A percentile compares a stretch with the other conserved stretches of the same genome.
phyloP scores from a whole-genome alignment of 2,113 vertebrate species.

The Ptilonorhynchus violaceus region DNA sequence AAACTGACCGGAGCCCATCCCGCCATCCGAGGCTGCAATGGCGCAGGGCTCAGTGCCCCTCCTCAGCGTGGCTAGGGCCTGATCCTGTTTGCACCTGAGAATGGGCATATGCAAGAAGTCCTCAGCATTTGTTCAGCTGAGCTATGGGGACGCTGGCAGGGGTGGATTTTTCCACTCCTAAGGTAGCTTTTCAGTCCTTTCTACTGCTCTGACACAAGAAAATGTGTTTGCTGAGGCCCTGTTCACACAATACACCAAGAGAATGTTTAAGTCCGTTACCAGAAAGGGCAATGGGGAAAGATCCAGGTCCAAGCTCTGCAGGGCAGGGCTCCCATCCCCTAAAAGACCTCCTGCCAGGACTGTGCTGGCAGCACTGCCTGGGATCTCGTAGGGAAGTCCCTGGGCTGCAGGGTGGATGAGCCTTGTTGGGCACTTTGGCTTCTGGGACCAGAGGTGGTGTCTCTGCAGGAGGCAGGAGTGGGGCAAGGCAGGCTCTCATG shows the following conservation, averaged over 20 bases:
- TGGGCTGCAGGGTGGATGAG: not conserved
- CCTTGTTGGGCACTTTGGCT: not conserved
- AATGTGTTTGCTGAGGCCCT: not conserved
- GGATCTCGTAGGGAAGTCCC: not conserved
- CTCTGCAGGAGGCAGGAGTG: not conserved
- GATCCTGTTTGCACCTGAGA: not conserved
- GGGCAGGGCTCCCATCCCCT: not conserved
- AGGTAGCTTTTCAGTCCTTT: not conserved
- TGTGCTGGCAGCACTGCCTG: not conserved
- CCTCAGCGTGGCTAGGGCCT: rapidly evolving
- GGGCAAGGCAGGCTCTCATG: not conserved
- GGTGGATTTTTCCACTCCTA: not conserved
- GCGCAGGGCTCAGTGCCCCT: rapidly evolving
- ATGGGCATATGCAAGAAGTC: not conserved
- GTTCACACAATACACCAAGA: not conserved
- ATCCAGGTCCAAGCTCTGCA: not conserved
- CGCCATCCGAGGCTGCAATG: not conserved
- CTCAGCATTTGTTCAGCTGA: not conserved
- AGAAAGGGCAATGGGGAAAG: not conserved
- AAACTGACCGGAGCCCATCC: rapidly evolving
- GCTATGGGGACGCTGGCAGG: not conserved
- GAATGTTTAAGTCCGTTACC: not conserved
- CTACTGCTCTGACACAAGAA: not conserved
- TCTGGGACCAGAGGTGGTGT: not conserved
- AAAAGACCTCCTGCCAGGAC: not conserved